A percentile compares a stretch with the other conserved stretches of the same genome.
These are phyloP conservation scores for Aldabrachelys gigantea DNA, from an alignment of 2,113 vertebrate genomes.

Conservation along the genomic window DNA sequence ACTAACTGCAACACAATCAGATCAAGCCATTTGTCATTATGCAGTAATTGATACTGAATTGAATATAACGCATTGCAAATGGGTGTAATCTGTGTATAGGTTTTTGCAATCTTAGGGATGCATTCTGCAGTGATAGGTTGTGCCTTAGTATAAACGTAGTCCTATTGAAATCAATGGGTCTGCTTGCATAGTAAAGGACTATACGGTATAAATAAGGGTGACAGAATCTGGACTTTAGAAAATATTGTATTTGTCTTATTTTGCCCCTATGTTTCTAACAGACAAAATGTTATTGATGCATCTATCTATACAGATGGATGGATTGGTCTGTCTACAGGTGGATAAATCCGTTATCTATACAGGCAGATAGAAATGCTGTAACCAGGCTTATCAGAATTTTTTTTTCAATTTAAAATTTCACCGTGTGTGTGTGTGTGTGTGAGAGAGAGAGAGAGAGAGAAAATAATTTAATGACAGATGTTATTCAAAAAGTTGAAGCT, in stretches of 20 bases:
- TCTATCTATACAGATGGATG: rapidly evolving
- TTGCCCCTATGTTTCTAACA: not conserved
- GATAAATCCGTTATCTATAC: not conserved
- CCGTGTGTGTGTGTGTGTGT: not conserved
- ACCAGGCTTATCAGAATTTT: not conserved
- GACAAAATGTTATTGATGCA: not conserved
- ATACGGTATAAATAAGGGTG: rapidly evolving
- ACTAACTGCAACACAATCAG: not conserved
- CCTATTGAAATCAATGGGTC: not conserved
- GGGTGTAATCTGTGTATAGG: not conserved
- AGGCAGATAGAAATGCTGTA: rapidly evolving
- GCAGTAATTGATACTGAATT: not conserved
- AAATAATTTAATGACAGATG: not conserved
- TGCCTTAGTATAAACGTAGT: rapidly evolving
- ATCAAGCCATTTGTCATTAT: rapidly evolving
- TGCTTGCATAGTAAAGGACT: rapidly evolving
- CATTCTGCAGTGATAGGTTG: not conserved
- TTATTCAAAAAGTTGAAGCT: not conserved
- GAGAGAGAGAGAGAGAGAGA: no score
- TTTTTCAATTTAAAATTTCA: not conserved
- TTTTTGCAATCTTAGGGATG: not conserved
- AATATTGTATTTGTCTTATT: rapidly evolving
- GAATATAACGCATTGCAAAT: rapidly evolving
- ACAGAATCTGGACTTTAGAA: not conserved
- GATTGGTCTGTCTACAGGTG: not conserved